Conservation (phyloP, 92 coral and sea anemone species). For the Phenganax marumi region DNA sequence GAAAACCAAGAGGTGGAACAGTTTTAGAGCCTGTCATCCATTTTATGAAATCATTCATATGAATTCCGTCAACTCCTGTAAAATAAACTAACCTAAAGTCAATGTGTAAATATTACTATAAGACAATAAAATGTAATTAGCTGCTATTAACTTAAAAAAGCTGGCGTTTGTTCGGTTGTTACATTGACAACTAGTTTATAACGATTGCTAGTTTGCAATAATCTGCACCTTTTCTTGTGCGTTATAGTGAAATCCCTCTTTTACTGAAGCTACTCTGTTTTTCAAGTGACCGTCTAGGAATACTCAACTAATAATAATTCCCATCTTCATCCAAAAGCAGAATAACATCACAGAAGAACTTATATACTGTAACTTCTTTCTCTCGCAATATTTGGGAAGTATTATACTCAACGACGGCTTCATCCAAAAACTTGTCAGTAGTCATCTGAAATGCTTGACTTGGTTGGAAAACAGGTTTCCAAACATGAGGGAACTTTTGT, state of each 20-base stretch:
- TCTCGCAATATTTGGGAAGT: slow-evolving; percentile 29
- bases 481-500: slow-evolving; percentile 31
- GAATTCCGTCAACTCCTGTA: too few species aligned
- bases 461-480: slow-evolving; percentile 32
- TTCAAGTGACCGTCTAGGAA: background rate
- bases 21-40: slow-evolving; percentile 41
- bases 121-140: too few species aligned
- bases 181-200: too few species aligned
- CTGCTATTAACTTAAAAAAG: too few species aligned
- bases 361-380: slow-evolving; percentile 29
- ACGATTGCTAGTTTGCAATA: too few species aligned
- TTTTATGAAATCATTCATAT: slow-evolving; percentile 37
- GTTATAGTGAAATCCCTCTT: too few species aligned
- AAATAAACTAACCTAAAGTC: too few species aligned
- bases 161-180: too few species aligned
- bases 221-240: too few species aligned
- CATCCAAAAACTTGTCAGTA: slow-evolving; percentile 37
- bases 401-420: slow-evolving; percentile 14
- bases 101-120: too few species aligned
- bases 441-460: slow-evolving; percentile 1
- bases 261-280: slow-evolving; percentile 17
- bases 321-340: too few species aligned
- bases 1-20: slow-evolving; percentile 57
- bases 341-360: slow-evolving; percentile 45
- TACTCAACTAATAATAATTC: slow-evolving; percentile 12